Base-by-base conservation (phyloP, 2,113 vertebrate species). In the Hyla sarda region DNA sequence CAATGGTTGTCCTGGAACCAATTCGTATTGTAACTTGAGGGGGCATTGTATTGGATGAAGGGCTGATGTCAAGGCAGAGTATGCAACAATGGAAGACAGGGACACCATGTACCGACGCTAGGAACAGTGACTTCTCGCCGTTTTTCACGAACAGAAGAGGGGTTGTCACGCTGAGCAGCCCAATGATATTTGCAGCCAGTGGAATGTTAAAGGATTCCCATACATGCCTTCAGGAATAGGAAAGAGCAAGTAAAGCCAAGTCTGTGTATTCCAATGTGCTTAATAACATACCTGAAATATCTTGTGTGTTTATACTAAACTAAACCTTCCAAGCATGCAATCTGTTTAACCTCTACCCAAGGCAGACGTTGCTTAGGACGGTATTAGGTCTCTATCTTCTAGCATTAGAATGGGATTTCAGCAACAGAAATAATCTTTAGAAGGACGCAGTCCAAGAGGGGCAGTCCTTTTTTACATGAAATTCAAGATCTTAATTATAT, bases 241-340 rank as follows among this genome's bases (percentile, higher is more conserved):
- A 71, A 41, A 71, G 34, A 71, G 34, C 67, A 71, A 71, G 67
- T 41, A 71, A 71, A 41, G 67, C 67, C 34, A 71, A 71, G 67
- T 23, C 67, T 71, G 67, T 71, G 19, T 71, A 71, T 71, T 71
- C 32, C 34, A 11, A 14, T 41, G 32, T 30, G 19, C 67, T 37
- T 71, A 71, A 71, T 21, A 71, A 71, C 67, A 71, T 71, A 71
- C 67, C 67, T 71, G 67, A 71, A 71, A 71, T 71, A 71, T 71
- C 67, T 71, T 0, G 8, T 71, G 67, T 71, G 67, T 41, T 71
- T 71, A 41, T 71, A 71, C 67, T 41, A 71, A 69, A 69, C 65
- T 69, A 21, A 69, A 69, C 65, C 65, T 69, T 71, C 67, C 67
- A 71, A 71, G 65, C 30, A 34, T 69, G 65, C 30, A 34, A 28